phyloP scores from a whole-genome alignment of 2,797 vertebrate species.

The Scomberomorus guttatus region DNA sequence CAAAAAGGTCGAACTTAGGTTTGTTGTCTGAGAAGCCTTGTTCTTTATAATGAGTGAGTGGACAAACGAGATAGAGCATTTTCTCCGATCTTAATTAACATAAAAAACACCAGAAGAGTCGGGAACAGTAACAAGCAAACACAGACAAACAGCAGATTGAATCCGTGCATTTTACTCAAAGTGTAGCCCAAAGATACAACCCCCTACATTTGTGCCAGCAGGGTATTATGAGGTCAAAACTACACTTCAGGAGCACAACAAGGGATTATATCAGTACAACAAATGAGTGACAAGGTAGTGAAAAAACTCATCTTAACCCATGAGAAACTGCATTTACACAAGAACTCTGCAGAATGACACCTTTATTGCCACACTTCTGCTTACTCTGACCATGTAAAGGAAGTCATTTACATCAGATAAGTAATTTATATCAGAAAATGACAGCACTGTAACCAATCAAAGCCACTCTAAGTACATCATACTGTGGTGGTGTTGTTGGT shows the following conservation, averaged over 20 bases:
- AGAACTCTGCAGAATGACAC: not conserved
- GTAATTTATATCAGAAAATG: not conserved
- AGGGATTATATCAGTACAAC: slow-evolving; percentile 12
- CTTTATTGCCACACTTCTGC: not conserved
- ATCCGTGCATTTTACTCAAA: slow-evolving; percentile 1
- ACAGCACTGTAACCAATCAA: not conserved
- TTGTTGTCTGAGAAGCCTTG: slow-evolving; percentile 19
- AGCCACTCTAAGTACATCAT: not conserved
- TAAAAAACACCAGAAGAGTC: slow-evolving; percentile 1
- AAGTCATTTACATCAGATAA: not conserved
- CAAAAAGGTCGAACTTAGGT: slow-evolving; percentile 23
- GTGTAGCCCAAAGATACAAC: slow-evolving; percentile 15
- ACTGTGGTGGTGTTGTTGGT: not conserved
- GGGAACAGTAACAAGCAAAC: not conserved
- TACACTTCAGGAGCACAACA: slow-evolving; percentile 29
- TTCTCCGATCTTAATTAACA: slow-evolving; percentile 12
- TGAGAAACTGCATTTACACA: slow-evolving; percentile 2
- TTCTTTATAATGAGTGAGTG: not conserved
- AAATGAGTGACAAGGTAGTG: slow-evolving; percentile 31
- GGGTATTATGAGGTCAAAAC: not conserved
- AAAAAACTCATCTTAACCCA: slow-evolving; percentile 67
- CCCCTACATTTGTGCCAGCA: not conserved
- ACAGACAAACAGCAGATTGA: not conserved
- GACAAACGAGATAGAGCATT: not conserved
- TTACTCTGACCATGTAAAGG: not conserved